Evolutionary conservation across 2,888 invertebrate species (phyloP).

Genomic region (Hybos culiciformis): DNA sequence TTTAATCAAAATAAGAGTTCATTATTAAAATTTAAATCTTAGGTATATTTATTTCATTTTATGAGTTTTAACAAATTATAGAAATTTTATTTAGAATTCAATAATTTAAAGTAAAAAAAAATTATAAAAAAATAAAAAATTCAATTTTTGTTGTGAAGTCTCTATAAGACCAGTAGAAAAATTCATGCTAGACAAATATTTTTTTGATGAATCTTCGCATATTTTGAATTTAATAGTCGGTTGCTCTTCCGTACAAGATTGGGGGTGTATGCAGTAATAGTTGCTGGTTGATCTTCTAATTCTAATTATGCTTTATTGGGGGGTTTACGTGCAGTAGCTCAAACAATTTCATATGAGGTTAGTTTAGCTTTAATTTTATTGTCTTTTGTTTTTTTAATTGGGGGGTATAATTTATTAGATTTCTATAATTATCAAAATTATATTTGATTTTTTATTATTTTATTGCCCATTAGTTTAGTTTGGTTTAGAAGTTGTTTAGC

Average conservation of each 20-base stretch:
- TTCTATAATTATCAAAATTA: conserved; percentile 39
- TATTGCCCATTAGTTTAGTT: conserved; percentile 42
- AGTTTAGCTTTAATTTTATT: conserved; percentile 51
- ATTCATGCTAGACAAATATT: no score
- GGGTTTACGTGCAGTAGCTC: conserved; percentile 50
- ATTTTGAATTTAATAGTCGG: no score
- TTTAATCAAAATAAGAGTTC: no score
- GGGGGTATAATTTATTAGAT: conserved; percentile 40
- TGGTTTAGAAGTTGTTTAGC: conserved; percentile 49
- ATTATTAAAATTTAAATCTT: no score
- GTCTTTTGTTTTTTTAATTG: conserved; percentile 44
- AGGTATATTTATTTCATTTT: no score
- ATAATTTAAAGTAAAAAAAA: no score
- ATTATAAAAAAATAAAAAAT: no score
- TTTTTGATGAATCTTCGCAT: no score
- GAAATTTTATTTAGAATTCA: no score
- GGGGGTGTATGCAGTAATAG: conserved; percentile 48
- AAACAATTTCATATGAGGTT: conserved; percentile 66
- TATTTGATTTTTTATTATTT: conserved; percentile 42
- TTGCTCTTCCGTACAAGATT: conserved; percentile 48
- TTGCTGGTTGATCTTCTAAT: conserved; percentile 55
- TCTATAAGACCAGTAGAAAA: no score
- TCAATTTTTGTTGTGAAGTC: no score
- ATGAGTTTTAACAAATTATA: no score
- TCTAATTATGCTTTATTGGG: conserved; percentile 60